Conservation (phyloP, 2,797 vertebrate species). For the Gallinago stenura region DNA sequence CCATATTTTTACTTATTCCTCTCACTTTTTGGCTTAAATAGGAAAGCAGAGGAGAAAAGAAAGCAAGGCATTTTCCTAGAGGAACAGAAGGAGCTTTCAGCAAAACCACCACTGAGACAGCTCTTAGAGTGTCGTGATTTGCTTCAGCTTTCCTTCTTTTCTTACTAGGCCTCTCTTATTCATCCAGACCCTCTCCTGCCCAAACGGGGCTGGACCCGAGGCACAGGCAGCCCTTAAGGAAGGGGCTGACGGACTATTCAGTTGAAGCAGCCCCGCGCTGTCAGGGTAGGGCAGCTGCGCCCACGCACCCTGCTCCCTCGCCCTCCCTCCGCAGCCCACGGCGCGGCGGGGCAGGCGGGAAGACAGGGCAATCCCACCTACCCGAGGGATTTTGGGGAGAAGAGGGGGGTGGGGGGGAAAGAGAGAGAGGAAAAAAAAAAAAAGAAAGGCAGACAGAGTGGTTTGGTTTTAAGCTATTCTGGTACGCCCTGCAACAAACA, state of each 20-base stretch:
- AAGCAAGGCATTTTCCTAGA: neutral
- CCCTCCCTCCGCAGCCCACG: neutral
- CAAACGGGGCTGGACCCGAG: rapidly evolving
- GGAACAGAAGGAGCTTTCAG: neutral
- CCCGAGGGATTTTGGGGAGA: rapidly evolving
- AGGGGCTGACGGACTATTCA: rapidly evolving
- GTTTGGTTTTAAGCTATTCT: neutral
- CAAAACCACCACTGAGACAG: neutral
- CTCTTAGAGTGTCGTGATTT: neutral
- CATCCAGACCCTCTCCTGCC: neutral
- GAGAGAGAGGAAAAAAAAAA: too few species aligned
- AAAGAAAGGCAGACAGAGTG: neutral
- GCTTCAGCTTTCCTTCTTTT: neutral
- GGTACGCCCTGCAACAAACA: neutral
- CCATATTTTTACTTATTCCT: rapidly evolving
- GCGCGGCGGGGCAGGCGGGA: neutral
- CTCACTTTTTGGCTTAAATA: neutral
- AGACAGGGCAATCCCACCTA: neutral
- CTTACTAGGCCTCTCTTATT: neutral
- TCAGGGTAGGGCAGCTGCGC: neutral
- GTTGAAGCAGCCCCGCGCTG: rapidly evolving
- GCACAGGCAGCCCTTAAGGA: neutral
- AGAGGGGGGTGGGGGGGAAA: too few species aligned
- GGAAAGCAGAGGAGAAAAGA: neutral
- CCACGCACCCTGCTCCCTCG: rapidly evolving